phyloP scores from a whole-genome alignment of 2,797 vertebrate genomes.

The Nasua narica region DNA sequence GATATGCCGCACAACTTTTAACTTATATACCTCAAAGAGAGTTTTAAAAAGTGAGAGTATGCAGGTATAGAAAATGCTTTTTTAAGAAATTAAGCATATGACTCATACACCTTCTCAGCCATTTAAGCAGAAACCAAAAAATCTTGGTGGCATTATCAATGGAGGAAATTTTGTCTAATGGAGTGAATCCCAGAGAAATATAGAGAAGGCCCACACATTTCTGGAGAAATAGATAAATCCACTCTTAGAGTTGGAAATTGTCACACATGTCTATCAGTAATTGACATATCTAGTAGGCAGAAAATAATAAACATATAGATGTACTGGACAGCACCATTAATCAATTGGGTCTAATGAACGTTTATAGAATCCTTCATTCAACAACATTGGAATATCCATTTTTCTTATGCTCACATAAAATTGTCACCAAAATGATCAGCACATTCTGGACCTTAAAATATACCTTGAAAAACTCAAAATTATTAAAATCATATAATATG shows the following conservation, averaged over 20 bases:
- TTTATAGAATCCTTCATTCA: background rate
- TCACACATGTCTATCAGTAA: background rate
- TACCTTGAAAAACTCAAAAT: background rate
- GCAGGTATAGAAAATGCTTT: background rate
- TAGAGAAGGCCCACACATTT: background rate
- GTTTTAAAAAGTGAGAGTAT: background rate
- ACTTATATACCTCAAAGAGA: background rate
- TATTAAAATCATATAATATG: background rate
- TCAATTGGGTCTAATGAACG: background rate
- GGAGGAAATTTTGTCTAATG: background rate
- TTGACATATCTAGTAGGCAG: background rate
- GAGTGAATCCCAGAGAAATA: background rate
- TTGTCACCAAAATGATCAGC: background rate
- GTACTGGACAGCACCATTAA: background rate
- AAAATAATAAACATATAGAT: background rate
- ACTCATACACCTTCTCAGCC: background rate
- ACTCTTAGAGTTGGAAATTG: background rate
- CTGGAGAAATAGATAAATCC: background rate
- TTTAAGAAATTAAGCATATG: background rate
- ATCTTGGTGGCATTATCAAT: background rate
- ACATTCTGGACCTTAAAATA: background rate
- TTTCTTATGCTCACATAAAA: background rate
- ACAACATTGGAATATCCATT: background rate
- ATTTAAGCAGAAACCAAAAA: background rate
- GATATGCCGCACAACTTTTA: background rate